A percentile compares a stretch with the other conserved stretches of the same genome.
Conservation (phyloP, 2,888 invertebrate species). For the Alviniconcha strummeri region DNA sequence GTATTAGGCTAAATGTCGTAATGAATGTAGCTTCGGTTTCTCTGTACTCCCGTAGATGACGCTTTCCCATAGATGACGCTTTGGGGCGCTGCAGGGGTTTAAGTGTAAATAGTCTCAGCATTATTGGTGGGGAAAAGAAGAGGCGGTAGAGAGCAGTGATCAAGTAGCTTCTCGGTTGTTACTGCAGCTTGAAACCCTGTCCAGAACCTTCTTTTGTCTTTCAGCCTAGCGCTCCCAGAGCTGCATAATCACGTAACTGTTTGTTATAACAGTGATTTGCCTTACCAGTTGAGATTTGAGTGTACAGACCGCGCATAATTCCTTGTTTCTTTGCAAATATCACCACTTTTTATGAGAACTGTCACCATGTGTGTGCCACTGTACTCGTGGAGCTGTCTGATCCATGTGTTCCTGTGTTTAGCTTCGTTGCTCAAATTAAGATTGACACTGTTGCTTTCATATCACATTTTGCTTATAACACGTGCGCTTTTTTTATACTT, state of each 20-base stretch:
- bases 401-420: neutral
- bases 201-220: too few species aligned
- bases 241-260: conserved; percentile 45
- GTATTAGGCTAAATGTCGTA: too few species aligned
- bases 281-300: neutral
- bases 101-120: too few species aligned
- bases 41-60: too few species aligned
- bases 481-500: neutral
- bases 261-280: conserved; percentile 65
- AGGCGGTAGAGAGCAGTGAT: too few species aligned
- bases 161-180: too few species aligned
- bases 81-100: too few species aligned
- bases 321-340: neutral
- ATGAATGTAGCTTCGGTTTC: too few species aligned
- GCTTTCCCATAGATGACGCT: too few species aligned
- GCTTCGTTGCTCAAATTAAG: conserved; percentile 4
- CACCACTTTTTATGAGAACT: neutral
- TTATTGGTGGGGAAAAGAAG: too few species aligned
- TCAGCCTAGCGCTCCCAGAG: too few species aligned
- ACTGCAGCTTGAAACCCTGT: too few species aligned
- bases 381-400: neutral
- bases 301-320: neutral
- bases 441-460: neutral
- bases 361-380: neutral
- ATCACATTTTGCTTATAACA: neutral